phyloP scores from a whole-genome alignment of 1,140 invertebrate genomes.

The Patella vulgata region DNA sequence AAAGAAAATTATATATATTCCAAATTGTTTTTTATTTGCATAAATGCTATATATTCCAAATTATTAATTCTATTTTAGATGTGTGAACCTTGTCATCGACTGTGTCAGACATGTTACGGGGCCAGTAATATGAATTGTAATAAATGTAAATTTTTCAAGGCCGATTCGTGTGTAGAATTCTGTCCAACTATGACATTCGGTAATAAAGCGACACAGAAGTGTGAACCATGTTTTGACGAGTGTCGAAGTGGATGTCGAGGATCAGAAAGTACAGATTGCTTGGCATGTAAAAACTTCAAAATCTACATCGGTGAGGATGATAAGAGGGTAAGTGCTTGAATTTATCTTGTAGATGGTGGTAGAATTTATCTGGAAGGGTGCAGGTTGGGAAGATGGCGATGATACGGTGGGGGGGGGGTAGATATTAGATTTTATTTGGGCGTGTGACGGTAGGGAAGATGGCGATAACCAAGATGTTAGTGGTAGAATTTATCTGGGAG shows the following conservation, averaged over 20 bases:
- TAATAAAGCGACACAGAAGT: conserved; percentile 27
- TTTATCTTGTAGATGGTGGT: too few relatives aligned
- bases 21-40: too few relatives aligned
- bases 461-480: too few relatives aligned
- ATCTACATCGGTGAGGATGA: conserved; percentile 72
- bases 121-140: conserved; percentile 62
- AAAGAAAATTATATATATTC: too few relatives aligned
- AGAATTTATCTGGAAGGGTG: too few relatives aligned
- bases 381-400: too few relatives aligned
- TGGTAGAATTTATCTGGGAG: too few relatives aligned
- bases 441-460: too few relatives aligned
- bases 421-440: too few relatives aligned
- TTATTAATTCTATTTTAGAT: conserved; percentile 43
- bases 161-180: conserved; percentile 77
- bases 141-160: conserved; percentile 40
- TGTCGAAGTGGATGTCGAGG: conserved; percentile 87
- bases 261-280: conserved; percentile 80
- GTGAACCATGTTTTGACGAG: conserved; percentile 72
- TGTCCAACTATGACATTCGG: conserved; percentile 69
- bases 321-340: conserved; percentile 30
- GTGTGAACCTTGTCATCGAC: conserved; percentile 80
- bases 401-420: too few relatives aligned
- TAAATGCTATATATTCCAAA: too few relatives aligned
- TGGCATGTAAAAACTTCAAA: conserved; percentile 86
- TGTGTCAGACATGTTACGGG: conserved; percentile 88